Evolutionary conservation across 2,113 vertebrate genomes (phyloP).

Genomic region (human (Homo sapiens)): GRCh38 chr9:20717001-20717500

Average conservation of each 20-base stretch:
- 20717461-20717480: slow-evolving; percentile 43
- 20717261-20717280: neutral
- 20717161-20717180: neutral
- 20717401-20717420: neutral
- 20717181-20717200: neutral
- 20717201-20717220: neutral
- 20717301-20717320: neutral
- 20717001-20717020: slow-evolving; percentile 17
- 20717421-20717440: slow-evolving; percentile 42
- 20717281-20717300: neutral
- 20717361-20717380: neutral
- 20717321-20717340: neutral
- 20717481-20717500: slow-evolving; percentile 30
- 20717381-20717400: slow-evolving; percentile 11
- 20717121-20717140: neutral
- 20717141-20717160: neutral
- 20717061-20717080: neutral
- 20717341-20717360: neutral
- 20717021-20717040: neutral
- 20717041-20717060: slow-evolving; percentile 51
- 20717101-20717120: slow-evolving; percentile 37
- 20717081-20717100: neutral
- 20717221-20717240: slow-evolving; percentile 38
- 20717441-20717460: slow-evolving; percentile 31
- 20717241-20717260: neutral